These are phyloP conservation scores for Stenichneumon culpator DNA, from an alignment of 2,888 invertebrate species.

Conservation along the genomic window DNA sequence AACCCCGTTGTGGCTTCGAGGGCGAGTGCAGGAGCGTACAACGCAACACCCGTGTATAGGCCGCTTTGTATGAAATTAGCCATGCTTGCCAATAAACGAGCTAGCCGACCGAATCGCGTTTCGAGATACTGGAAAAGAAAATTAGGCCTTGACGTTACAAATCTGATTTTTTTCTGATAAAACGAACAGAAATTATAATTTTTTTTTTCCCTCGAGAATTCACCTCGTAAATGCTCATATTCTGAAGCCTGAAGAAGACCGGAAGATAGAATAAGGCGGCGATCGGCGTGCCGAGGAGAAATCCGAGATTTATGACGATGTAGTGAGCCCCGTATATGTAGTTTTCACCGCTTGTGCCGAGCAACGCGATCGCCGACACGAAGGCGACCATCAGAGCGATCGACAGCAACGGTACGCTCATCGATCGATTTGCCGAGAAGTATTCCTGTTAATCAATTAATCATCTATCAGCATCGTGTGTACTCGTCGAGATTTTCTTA, in stretches of 20 bases:
- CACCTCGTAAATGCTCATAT: constrained; percentile 95
- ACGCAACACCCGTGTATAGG: constrained; percentile 87
- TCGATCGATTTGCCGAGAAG: constrained; percentile 92
- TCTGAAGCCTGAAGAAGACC: constrained; percentile 93
- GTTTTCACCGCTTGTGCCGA: constrained; percentile 96
- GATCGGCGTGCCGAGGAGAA: constrained; percentile 91
- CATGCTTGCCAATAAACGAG: constrained; percentile 86
- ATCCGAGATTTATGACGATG: constrained; percentile 91
- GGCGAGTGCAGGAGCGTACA: constrained; percentile 89
- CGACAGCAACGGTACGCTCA: constrained; percentile 93
- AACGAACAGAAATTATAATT: not conserved
- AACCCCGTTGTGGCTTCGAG: constrained; percentile 86
- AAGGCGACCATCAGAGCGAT: constrained; percentile 97
- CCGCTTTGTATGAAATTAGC: constrained; percentile 88
- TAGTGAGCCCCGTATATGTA: constrained; percentile 94
- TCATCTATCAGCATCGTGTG: constrained; percentile 29
- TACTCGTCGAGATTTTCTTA: constrained; percentile 12
- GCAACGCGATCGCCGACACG: constrained; percentile 95
- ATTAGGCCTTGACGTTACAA: not conserved
- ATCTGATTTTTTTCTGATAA: not conserved
- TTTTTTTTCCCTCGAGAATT: not conserved
- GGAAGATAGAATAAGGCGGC: constrained; percentile 92
- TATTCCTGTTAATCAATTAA: constrained; percentile 88
- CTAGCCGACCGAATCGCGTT: constrained; percentile 86
- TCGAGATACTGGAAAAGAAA: constrained; percentile 87